Evolutionary conservation across 2,113 vertebrate species (phyloP).

Genomic region (Oncorhynchus clarkii): DNA sequence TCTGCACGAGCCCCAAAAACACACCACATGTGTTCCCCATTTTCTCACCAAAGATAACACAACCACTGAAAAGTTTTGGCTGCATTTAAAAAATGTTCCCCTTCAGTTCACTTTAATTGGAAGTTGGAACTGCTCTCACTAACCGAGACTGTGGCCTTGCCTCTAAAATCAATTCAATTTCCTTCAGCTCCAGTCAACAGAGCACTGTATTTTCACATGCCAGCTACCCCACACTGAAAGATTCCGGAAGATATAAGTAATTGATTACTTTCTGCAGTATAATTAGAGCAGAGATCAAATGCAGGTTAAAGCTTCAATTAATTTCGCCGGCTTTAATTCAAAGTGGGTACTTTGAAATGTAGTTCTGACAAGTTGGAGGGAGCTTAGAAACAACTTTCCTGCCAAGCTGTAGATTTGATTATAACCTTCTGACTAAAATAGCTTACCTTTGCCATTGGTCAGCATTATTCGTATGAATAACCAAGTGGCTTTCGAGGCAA

Average conservation of each 20-base stretch:
- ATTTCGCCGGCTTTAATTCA: background rate
- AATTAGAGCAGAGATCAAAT: slow-evolving; percentile 37
- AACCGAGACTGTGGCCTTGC: background rate
- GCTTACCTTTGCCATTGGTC: background rate
- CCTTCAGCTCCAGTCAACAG: slow-evolving; percentile 4
- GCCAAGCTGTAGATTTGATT: background rate
- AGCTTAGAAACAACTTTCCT: background rate
- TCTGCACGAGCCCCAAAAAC: background rate
- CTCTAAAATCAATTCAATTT: background rate
- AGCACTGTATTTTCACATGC: background rate
- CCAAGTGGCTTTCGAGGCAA: background rate
- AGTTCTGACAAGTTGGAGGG: background rate
- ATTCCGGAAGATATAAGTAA: slow-evolving; percentile 6
- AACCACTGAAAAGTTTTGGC: background rate
- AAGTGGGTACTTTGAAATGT: background rate
- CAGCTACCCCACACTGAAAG: background rate
- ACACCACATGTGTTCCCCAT: background rate
- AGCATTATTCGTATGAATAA: background rate
- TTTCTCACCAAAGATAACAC: background rate
- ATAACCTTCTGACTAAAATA: background rate
- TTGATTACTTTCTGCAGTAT: slow-evolving; percentile 27
- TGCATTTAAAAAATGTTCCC: background rate
- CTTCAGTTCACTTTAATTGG: background rate
- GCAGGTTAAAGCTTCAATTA: slow-evolving; percentile 2
- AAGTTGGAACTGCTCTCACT: background rate